Percentiles rank a stretch among this genome's conserved stretches.
Conservation (phyloP, 2,797 vertebrate species). For the Anguilla marmorata region DNA sequence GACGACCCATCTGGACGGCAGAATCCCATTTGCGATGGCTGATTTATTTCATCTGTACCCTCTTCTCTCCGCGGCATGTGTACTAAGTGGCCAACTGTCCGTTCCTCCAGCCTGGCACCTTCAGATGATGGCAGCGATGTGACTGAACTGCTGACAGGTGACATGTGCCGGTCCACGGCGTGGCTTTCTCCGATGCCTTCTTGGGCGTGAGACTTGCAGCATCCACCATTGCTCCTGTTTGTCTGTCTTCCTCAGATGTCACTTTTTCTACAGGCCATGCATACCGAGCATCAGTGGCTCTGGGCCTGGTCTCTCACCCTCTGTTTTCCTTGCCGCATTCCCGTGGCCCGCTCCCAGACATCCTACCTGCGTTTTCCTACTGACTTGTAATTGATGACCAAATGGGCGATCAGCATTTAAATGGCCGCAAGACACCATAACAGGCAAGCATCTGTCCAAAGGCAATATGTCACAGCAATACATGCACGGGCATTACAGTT, state of each 20-base stretch:
- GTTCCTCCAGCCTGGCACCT: not conserved
- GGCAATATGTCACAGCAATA: not conserved
- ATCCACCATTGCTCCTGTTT: not conserved
- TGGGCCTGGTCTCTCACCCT: not conserved
- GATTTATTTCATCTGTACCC: slow-evolving; percentile 2
- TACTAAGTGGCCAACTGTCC: not conserved
- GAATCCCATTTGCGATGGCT: slow-evolving; percentile 1
- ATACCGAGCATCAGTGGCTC: not conserved
- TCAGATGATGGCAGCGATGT: not conserved
- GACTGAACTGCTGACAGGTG: not conserved
- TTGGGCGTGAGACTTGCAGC: not conserved
- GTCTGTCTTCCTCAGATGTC: not conserved
- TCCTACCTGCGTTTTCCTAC: not conserved
- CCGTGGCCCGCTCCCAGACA: not conserved
- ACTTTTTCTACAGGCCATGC: not conserved
- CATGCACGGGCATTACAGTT: not conserved
- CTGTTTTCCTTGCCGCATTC: not conserved
- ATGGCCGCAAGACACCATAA: not conserved
- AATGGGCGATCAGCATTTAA: not conserved
- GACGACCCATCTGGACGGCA: not conserved
- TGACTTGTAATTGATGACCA: not conserved
- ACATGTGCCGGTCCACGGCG: not conserved
- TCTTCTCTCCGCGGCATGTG: not conserved
- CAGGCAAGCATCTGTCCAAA: not conserved
- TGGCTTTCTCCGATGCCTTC: not conserved